Base-by-base conservation (phyloP, 2,797 vertebrate genomes). In the Phataginus tricuspis region DNA sequence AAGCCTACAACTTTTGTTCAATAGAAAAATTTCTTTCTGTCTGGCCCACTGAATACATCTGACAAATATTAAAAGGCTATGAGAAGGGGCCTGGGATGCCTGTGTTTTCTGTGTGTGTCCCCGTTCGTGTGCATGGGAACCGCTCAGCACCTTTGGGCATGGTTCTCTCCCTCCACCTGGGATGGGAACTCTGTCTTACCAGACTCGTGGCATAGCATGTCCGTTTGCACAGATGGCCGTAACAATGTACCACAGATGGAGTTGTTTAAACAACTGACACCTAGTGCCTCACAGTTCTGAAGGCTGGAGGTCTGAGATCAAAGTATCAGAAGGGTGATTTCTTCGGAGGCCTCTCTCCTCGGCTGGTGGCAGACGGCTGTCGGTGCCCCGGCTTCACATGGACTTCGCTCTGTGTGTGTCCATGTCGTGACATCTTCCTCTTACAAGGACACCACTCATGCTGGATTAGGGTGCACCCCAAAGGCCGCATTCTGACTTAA, bases 241-340 rank as follows among this genome's bases (percentile, higher is more conserved):
- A 10, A 39, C 9, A 10, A 0, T 0, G 15, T 2, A 4, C 31
- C 27, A 1, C 2, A 11, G 2, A 63, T 18, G 0, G 0, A 0
- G 31, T 0, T 45, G 53, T 37, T 34, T 19, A 34, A n/a, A 14
- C 13, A 5, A 11, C 11, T 59, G 4, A 29, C 51, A 5, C 14
- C 25, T 7, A 12, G 18, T 27, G 19, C 4, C 78, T 85, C 19
- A 10, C 3, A 13, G 57, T 21, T 66, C 53, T 45, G 34, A 23
- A 86, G 34, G 75, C 8, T 2, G 0, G 25, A 74, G 55, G 71
- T 49, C 27, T 23, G 11, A 34, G 6, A 11, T 45, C 7, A 9
- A 8, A 9, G 51, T 9, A 23, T 31, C 42, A 13, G 7, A 4
- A 1, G 25, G 9, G 21, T 0, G 19, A 31, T 39, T 45, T 75